phyloP scores from a whole-genome alignment of 2,113 vertebrate genomes.

The Eulacestoma nigropectus region DNA sequence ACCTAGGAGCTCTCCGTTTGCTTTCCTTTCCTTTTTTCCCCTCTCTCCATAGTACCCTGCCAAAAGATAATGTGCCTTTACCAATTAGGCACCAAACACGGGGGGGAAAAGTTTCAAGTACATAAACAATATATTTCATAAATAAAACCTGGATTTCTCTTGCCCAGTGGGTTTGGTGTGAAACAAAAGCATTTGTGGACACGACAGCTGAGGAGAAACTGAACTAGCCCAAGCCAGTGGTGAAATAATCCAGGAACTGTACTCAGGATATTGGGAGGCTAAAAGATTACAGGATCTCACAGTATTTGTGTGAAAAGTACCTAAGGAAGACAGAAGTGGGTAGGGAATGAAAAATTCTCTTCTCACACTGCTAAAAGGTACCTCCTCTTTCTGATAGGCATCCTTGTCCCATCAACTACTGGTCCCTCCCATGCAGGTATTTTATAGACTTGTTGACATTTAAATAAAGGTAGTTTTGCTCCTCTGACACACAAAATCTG shows the following conservation, averaged over 20 bases:
- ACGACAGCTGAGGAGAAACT: neutral
- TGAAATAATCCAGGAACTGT: neutral
- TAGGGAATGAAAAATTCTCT: neutral
- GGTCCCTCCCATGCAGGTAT: neutral
- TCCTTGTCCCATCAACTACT: neutral
- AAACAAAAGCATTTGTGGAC: neutral
- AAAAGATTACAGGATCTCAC: neutral
- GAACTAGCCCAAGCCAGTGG: neutral
- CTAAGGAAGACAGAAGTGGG: neutral
- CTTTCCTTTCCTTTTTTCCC: neutral
- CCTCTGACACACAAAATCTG: neutral
- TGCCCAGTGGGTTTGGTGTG: neutral
- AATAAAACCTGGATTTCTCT: neutral
- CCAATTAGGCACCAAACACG: neutral
- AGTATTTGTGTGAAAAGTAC: neutral
- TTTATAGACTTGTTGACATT: neutral
- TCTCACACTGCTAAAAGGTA: neutral
- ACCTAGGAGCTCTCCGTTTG: neutral
- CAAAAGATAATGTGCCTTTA: neutral
- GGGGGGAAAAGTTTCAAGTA: neutral
- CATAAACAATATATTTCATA: neutral
- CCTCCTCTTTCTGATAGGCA: neutral
- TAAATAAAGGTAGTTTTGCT: neutral
- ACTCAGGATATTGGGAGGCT: neutral
- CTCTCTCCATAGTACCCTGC: neutral